A percentile compares a stretch with the other conserved stretches of the same genome.
phyloP scores from a whole-genome alignment of 2,113 vertebrate genomes.

The Oplegnathus fasciatus region DNA sequence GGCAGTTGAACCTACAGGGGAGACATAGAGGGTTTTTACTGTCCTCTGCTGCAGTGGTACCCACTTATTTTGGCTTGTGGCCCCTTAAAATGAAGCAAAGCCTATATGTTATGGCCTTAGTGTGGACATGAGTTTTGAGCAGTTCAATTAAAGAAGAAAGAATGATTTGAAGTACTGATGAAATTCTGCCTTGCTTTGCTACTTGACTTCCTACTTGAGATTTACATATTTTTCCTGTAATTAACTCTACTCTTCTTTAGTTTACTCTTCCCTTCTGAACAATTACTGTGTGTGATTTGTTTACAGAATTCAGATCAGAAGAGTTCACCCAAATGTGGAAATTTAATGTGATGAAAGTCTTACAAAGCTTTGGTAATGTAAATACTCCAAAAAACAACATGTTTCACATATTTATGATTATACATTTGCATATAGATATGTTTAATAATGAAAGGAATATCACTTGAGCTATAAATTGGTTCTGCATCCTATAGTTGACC shows the following conservation, averaged over 20 bases:
- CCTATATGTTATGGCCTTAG: not conserved
- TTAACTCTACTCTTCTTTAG: not conserved
- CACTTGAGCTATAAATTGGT: not conserved
- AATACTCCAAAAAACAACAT: not conserved
- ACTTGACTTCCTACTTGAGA: not conserved
- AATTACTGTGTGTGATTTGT: not conserved
- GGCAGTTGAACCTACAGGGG: slow-evolving; percentile 69
- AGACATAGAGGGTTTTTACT: not conserved
- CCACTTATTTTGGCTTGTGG: not conserved
- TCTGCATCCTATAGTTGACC: not conserved
- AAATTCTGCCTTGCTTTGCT: not conserved
- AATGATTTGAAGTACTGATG: not conserved
- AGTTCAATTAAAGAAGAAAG: too few relatives aligned
- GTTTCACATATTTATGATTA: not conserved
- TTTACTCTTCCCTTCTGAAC: not conserved
- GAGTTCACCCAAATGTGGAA: not conserved
- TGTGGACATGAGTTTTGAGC: not conserved
- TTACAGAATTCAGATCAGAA: not conserved
- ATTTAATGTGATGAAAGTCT: not conserved
- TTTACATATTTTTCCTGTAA: not conserved
- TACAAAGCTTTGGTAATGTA: not conserved
- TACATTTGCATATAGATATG: not conserved
- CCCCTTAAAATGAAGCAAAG: not conserved
- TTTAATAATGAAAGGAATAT: not conserved
- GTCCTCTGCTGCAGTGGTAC: not conserved